Evolutionary conservation across 2,888 invertebrate species (phyloP), one percentile per base, ranked within the genome.

Genomic region (Agrotis puta): DNA sequence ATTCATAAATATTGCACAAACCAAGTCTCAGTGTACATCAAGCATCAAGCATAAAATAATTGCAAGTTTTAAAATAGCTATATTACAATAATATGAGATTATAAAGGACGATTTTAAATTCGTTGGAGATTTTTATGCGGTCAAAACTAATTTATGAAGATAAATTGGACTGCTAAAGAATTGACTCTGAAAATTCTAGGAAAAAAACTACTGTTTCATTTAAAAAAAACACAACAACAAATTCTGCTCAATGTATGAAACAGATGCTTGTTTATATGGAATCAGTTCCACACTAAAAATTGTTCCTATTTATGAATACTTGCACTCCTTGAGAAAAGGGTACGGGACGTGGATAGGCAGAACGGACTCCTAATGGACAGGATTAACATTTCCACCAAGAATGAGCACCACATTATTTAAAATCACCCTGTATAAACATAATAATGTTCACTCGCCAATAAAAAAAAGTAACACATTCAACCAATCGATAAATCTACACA

Each of bases 401-500:
- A n/a, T n/a, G n/a, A n/a, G n/a, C n/a, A n/a, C n/a, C n/a, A n/a
- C n/a, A n/a, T n/a, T n/a, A n/a, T 57, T 70, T 1, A 51, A 77
- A 39, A 5, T 18, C 56, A 51, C 0, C 20, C 22, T 33, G 56
- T 24, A 50, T 24, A 71, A 68, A 66, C 59, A 64, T 39, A 67
- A 76, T 70, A 81, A 72, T 80, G 74, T 81, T 82, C 62, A 81
- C 74, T 81, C 67, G 33, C 50, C 11, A 27, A 87, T 81, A 88
- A 88, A 82, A 82, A 87, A 89, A 84, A 77, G 69, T 77, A 87
- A 88, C 83, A 79, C 57, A 75, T 70, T 76, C 64, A 85, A 84
- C 68, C 68, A 64, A 86, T 77, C 24, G 73, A 82, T 84, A 85
- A 81, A 79, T 82, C 75, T 85, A 85, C 88, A 86, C 85, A 92